Percentiles rank a stretch among this genome's conserved stretches.
Conservation (phyloP, 2,113 vertebrate genomes). For the Petromus typicus region DNA sequence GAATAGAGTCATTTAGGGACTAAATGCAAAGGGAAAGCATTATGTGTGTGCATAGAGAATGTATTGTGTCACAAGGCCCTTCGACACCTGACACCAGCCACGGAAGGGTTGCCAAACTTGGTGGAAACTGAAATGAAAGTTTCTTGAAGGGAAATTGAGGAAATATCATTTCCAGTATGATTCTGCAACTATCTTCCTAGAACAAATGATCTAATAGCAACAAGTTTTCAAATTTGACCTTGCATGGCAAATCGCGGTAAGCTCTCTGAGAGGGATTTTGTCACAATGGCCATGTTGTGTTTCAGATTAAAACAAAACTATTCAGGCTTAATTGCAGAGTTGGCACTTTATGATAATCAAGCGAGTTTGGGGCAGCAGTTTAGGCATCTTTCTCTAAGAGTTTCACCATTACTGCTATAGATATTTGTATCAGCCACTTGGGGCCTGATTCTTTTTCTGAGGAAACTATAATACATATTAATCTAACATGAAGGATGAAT, state of each 20-base stretch:
- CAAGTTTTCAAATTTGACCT: background rate
- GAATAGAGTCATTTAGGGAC: background rate
- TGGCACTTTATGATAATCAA: background rate
- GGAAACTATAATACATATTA: background rate
- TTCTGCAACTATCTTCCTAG: background rate
- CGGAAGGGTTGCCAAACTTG: background rate
- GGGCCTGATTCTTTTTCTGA: background rate
- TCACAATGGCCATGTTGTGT: background rate
- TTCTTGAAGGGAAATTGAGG: too few relatives aligned
- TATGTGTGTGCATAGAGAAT: background rate
- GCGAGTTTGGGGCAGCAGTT: background rate
- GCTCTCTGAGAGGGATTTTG: background rate
- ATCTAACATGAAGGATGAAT: background rate
- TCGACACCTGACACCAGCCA: background rate
- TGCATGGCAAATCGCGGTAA: background rate
- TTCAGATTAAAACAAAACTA: background rate
- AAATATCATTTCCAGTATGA: too few relatives aligned
- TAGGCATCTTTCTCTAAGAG: background rate
- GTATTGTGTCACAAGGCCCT: background rate
- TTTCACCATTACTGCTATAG: background rate
- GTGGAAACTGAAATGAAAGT: background rate
- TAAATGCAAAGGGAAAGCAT: background rate
- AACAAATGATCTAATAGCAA: background rate
- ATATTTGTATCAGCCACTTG: background rate
- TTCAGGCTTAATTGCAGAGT: background rate